Evolutionary conservation across 2,888 invertebrate species (phyloP), one percentile per base, ranked within the genome.

Genomic region (Deilephila porcellus): DNA sequence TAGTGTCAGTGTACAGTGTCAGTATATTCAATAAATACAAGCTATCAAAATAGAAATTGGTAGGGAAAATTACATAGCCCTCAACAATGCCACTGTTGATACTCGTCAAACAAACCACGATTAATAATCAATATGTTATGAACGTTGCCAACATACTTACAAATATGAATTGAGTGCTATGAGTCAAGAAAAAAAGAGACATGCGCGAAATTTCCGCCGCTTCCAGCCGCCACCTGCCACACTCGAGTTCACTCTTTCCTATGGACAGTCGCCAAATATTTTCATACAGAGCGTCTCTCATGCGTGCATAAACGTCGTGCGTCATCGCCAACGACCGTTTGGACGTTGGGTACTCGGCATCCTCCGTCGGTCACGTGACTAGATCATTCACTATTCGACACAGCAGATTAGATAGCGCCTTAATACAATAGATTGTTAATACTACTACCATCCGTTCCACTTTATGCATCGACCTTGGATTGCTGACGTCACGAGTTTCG

Each of bases 241-340:
- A 63, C 53, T 71, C 73, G 63, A 81, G 76, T 80, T 73, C 71
- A 45, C 70, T 72, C 76, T 80, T 56, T 78, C 80, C 77, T 75
- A 80, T 88, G 88, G 88, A 81, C 76, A 60, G 71, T 45, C 74
- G 87, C 89, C 88, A 88, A 88, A 83, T 80, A 81, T 78, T 75
- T 74, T 71, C 53, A 37, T 75, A 56, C 74, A 72, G 70, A 73
- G 73, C 71, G 52, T 34, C 37, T 71, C 64, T 73, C 59, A 67
- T 20, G 73, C 73, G 14, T 56, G 71, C 74, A 75, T 76, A 59
- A 60, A 72, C 71, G 59, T 74, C 63, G 56, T 74, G 74, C 74
- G 76, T 77, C 76, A 74, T 67, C 59, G 37, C 59, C 63, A 73
- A 67, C 70, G 19, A 29, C 63, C 20, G n/a, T 64, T 67, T 17